Evolutionary conservation across 2,888 invertebrate species (phyloP), one percentile per base, ranked within the genome.

Genomic region (Strigamia crassipes): DNA sequence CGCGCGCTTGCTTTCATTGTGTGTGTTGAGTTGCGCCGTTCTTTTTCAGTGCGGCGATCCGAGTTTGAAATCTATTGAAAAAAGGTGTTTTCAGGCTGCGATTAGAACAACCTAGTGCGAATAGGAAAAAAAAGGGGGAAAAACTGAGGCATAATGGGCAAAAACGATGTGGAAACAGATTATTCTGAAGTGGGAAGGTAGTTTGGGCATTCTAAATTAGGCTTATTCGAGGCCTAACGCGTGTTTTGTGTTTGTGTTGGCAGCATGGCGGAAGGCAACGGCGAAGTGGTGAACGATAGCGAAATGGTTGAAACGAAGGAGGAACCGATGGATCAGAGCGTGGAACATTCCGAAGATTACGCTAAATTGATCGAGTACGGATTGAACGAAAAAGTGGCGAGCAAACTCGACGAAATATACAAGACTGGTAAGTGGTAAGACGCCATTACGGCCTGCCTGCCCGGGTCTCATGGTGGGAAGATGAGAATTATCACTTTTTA

Each of bases 331-430:
- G 91, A 91, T 87, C 91, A 91, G 88, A 83, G 73, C 66, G 51
- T 34, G 66, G 85, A 85, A 81, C 85, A 86, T 83, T 86, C 96
- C 88, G 95, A 94, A 90, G 96, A 97, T 90, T 96, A 95, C 90
- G 92, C 93, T 88, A 97, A 96, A 91, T 92, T 97, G 87, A 92
- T 97, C 87, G 95, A 96, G 88, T 96, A 96, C 92, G 97, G 97
- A 90, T 93, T 97, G 89, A 95, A 96, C 90, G 93, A 94, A 89
- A 96, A 95, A 91, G 94, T 94, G 86, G 96, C 97, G 87, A 94
- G 93, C 87, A 97, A 97, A 91, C 92, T 97, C 88, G 96, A 97
- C 89, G 96, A 96, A 91, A 97, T 97, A 90, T 97, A 97, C 91
- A 95, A 95, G 92, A 96, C 96, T 90, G 97, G 90, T 80, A 18